Evolutionary conservation across 2,888 invertebrate genomes (phyloP).

Genomic region (Calliscelio sp.): DNA sequence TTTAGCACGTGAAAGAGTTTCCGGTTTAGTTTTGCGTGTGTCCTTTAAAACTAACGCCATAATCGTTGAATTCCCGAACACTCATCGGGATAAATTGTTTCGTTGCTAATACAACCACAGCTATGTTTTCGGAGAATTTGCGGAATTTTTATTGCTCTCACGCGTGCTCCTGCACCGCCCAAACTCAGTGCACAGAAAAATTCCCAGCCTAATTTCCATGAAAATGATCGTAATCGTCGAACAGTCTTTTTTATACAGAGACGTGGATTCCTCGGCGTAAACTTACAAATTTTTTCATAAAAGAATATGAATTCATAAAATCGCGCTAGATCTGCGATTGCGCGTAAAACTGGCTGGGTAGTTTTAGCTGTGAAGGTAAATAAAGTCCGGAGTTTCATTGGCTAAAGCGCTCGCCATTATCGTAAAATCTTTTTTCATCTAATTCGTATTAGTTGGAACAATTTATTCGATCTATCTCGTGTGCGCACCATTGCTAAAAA

Average conservation of each 20-base stretch:
- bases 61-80: too few species aligned
- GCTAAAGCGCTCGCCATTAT: not conserved
- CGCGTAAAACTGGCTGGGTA: conserved; percentile 8
- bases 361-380: conserved; percentile 11
- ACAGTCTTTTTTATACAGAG: not conserved
- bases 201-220: too few species aligned
- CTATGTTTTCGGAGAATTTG: too few species aligned
- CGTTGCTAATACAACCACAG: too few species aligned
- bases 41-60: conserved; percentile 42
- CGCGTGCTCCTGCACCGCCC: too few species aligned
- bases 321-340: conserved; percentile 20
- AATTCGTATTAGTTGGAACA: conserved; percentile 26
- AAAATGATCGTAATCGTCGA: conserved; percentile 24
- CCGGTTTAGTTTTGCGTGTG: too few species aligned
- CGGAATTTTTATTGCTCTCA: too few species aligned
- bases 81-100: too few species aligned
- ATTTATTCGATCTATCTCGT: conserved; percentile 6
- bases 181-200: too few species aligned
- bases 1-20: too few species aligned
- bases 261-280: not conserved
- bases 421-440: conserved; percentile 37
- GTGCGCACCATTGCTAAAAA: too few species aligned
- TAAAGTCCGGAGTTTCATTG: conserved; percentile 25
- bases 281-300: conserved; percentile 30
- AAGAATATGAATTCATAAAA: conserved; percentile 37